Evolutionary conservation across 2,888 invertebrate species (phyloP).

Genomic region (Tanypteryx hageni): DNA sequence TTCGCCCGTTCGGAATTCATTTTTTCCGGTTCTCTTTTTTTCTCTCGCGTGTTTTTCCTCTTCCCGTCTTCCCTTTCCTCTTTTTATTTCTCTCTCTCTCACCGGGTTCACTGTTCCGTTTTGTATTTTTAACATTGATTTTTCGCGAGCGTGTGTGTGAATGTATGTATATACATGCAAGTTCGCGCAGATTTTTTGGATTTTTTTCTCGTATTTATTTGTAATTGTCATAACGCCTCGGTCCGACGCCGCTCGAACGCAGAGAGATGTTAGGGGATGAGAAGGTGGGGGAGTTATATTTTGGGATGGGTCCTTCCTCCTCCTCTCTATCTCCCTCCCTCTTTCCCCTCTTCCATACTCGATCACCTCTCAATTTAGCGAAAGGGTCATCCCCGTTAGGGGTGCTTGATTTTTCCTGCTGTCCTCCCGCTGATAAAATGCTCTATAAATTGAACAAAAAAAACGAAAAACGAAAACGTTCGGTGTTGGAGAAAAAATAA

Average conservation of each 20-base stretch:
- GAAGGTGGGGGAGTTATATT: not conserved
- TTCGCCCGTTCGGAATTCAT: slow-evolving; percentile 44
- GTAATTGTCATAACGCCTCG: slow-evolving; percentile 48
- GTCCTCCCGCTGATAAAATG: slow-evolving; percentile 55
- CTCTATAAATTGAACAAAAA: slow-evolving; percentile 51
- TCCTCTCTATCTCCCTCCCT: not conserved
- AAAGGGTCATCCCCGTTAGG: slow-evolving; percentile 56
- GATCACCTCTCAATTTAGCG: slow-evolving; percentile 60
- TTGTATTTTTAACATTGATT: slow-evolving; percentile 19
- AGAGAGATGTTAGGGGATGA: not conserved
- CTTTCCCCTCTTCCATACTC: not conserved
- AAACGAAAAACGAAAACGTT: not conserved
- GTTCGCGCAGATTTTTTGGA: not conserved
- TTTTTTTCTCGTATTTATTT: not conserved
- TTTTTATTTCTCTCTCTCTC: not conserved
- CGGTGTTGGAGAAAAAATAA: not conserved
- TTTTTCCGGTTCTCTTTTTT: not conserved
- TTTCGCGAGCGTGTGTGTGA: not conserved
- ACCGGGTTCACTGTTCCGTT: not conserved
- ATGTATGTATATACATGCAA: not conserved
- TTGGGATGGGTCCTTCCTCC: not conserved
- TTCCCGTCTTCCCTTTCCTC: not conserved
- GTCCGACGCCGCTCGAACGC: not conserved
- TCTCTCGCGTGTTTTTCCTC: not conserved
- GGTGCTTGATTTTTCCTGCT: slow-evolving; percentile 62